Percentiles rank a stretch among this genome's conserved stretches.
These are phyloP conservation scores for Axea sp. DNA, from an alignment of 2,888 invertebrate species.

Conservation along the genomic window DNA sequence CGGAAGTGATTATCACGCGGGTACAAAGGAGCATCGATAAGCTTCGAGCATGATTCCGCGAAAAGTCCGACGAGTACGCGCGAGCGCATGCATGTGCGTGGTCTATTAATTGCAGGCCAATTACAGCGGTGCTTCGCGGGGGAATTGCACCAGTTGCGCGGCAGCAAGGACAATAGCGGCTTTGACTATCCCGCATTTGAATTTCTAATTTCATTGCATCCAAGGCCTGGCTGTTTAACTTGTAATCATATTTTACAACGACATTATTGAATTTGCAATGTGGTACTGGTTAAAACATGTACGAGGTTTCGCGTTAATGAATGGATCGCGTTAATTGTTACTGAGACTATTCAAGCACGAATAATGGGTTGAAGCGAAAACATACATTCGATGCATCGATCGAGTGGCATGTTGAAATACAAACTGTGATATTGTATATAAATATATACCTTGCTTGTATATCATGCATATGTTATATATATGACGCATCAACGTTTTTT, in stretches of 20 bases:
- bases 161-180: conserved; percentile 43
- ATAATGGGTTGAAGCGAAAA: too few species aligned
- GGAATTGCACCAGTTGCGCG: conserved; percentile 35
- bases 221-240: conserved; percentile 23
- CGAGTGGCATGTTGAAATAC: too few species aligned
- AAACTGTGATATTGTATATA: too few species aligned
- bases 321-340: conserved; percentile 1
- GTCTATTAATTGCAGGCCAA: conserved; percentile 69
- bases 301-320: conserved; percentile 9
- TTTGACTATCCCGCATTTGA: conserved; percentile 44
- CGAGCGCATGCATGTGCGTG: conserved; percentile 23
- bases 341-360: background rate
- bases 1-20: too few species aligned
- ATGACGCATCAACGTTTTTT: too few species aligned
- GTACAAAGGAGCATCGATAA: too few species aligned
- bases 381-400: too few species aligned
- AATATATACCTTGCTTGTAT: too few species aligned
- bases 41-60: conserved; percentile 13
- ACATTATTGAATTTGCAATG: conserved; percentile 32
- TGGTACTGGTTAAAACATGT: background rate
- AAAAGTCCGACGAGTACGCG: background rate
- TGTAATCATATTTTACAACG: conserved; percentile 31
- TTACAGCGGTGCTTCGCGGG: conserved; percentile 60
- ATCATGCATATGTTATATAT: too few species aligned
- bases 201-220: conserved; percentile 45